Percentiles rank a stretch among this genome's conserved stretches.
Evolutionary conservation across 1,140 invertebrate genomes (phyloP).

Genomic region (Aphaenogaster floridana): DNA sequence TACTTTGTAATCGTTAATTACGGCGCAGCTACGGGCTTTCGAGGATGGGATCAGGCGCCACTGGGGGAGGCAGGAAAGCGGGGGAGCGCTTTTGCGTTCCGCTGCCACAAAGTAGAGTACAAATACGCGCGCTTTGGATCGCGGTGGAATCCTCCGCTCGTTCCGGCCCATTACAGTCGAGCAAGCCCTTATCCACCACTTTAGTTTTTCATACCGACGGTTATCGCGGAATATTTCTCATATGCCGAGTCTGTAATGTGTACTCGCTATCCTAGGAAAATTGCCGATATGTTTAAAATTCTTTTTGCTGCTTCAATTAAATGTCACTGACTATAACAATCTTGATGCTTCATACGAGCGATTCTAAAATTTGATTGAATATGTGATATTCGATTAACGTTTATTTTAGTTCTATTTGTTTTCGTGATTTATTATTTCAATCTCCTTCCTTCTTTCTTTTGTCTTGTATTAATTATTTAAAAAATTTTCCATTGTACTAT

Average conservation of each 20-base stretch:
- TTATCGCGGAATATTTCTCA: constrained; percentile 73
- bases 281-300: neutral
- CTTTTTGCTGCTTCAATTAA: neutral
- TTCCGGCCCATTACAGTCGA: constrained; percentile 69
- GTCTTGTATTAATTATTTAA: neutral
- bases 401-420: neutral
- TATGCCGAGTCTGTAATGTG: constrained; percentile 35
- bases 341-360: neutral
- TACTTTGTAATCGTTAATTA: constrained; percentile 87
- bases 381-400: neutral
- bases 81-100: constrained; percentile 68
- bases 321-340: too few relatives aligned
- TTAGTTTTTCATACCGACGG: constrained; percentile 71
- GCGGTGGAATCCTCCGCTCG: constrained; percentile 54
- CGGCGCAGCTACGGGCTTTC: constrained; percentile 75
- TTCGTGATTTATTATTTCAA: neutral
- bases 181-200: constrained; percentile 72
- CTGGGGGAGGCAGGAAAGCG: constrained; percentile 25
- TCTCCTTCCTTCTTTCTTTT: neutral
- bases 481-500: neutral
- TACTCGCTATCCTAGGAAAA: neutral
- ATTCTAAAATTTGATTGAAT: constrained; percentile 6
- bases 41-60: constrained; percentile 67
- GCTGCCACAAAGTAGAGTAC: constrained; percentile 65
- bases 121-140: constrained; percentile 63